A percentile compares a stretch with the other conserved stretches of the same genome.
Evolutionary conservation across 2,888 invertebrate genomes (phyloP).

Genomic region (Meliscaeva auricollis): DNA sequence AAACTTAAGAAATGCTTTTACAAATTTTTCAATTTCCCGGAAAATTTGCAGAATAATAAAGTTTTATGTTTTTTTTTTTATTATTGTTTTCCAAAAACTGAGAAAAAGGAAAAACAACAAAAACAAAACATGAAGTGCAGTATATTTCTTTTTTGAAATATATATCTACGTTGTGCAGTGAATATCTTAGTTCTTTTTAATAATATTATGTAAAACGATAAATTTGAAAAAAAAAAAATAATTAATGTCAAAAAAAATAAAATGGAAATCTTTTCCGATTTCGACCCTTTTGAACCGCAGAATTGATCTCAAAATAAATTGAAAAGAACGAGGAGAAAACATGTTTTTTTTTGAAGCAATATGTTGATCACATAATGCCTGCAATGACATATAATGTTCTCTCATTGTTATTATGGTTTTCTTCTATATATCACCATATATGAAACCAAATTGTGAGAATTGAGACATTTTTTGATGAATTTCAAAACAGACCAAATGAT

Average conservation of each 20-base stretch:
- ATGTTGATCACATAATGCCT: constrained; percentile 53
- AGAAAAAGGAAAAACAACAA: background rate
- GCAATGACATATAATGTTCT: constrained; percentile 44
- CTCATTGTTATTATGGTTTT: constrained; percentile 19
- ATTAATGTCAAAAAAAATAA: constrained; percentile 14
- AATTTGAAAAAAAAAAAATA: background rate
- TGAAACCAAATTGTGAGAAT: constrained; percentile 46
- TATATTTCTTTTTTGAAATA: constrained; percentile 50
- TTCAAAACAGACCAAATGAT: constrained; percentile 62
- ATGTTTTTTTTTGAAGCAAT: background rate
- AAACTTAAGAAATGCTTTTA: constrained; percentile 17
- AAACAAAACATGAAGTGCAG: constrained; percentile 44
- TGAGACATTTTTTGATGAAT: constrained; percentile 45
- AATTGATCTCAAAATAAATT: constrained; percentile 12
- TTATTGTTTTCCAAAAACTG: constrained; percentile 12
- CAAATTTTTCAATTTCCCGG: constrained; percentile 46
- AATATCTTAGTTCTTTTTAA: constrained; percentile 40
- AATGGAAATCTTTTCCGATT: background rate
- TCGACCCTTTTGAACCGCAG: background rate
- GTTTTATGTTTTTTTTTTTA: constrained; percentile 19
- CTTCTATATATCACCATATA: constrained; percentile 11
- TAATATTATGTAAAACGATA: constrained; percentile 13
- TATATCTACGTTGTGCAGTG: constrained; percentile 60
- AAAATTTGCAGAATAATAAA: constrained; percentile 35
- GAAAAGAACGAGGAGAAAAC: background rate